Base-by-base conservation (phyloP, 2,797 vertebrate genomes). In the Peromyscus eremicus region DNA sequence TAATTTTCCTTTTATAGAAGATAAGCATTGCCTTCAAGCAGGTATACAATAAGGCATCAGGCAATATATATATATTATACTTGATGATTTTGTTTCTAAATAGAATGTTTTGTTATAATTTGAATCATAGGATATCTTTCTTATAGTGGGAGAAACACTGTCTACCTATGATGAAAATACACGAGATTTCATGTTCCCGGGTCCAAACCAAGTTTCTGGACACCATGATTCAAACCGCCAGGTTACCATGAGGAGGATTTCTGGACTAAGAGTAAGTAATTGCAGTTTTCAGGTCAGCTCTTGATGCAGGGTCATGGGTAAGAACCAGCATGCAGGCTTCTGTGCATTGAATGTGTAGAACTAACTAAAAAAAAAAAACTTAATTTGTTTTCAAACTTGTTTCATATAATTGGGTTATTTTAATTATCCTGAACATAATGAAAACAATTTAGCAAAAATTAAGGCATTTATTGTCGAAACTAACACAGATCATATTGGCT, bases 111-210 rank as follows among this genome's bases (percentile, higher is more conserved):
- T 98, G 91, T 97, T 97, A 94, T 85, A 96, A 95, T 96, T 97
- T 97, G 89, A 97, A 96, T 97, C 95, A 97, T 96, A 97, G 94
- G 84, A 5, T 98, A 97, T 97, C 94, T 98, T 97, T 96, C 97
- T 98, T 99, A 97, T 97, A 99, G 99, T 99, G 97, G 99, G 99
- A 97, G 99, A 99, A 98, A 98, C 99, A 97, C 97, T 99, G 87
- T 99, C 99, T 92, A 99, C 98, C 0, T 98, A 99, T 97, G 98
- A 99, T 97, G 99, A 99, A 98, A 99, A 98, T 98, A 99, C 99
- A 98, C 99, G 99, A 98, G 99, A 99, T 96, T 99, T 99, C 98
- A 98, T 99, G 98, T 99, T 99, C 96, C 99, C 99, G 91, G 98
- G 98, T 97, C 98, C 98, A 97, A 99, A 98, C 95, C 98, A 99